A percentile compares a stretch with the other conserved stretches of the same genome.
These are phyloP conservation scores for Cryptosula pallasiana DNA, from an alignment of 2,888 invertebrate genomes.

Conservation along the genomic window DNA sequence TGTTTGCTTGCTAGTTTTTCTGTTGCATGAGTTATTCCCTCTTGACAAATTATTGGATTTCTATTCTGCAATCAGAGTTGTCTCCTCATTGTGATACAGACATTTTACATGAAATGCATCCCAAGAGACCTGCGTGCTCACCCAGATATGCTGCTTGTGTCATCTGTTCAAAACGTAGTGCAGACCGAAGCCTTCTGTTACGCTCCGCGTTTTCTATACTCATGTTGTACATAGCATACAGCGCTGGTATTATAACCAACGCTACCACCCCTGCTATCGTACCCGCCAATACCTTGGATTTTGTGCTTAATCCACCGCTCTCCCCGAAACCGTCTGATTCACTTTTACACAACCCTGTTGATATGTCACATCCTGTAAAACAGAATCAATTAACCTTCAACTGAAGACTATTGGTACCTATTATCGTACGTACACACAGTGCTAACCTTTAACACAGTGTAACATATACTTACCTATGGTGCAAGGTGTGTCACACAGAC, in stretches of 20 bases:
- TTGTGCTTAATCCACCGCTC: neutral
- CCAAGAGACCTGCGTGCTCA: too few relatives aligned
- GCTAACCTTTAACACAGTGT: too few relatives aligned
- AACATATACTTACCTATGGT: conserved; percentile 7
- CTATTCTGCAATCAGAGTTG: too few relatives aligned
- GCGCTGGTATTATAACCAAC: conserved; percentile 3
- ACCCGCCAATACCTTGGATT: neutral
- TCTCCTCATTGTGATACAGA: too few relatives aligned
- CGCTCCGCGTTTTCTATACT: neutral
- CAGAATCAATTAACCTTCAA: too few relatives aligned
- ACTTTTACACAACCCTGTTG: neutral
- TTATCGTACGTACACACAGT: too few relatives aligned
- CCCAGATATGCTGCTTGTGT: conserved; percentile 14
- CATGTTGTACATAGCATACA: conserved; percentile 21
- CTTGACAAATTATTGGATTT: too few relatives aligned
- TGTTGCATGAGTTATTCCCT: too few relatives aligned
- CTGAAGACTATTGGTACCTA: too few relatives aligned
- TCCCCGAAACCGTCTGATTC: neutral
- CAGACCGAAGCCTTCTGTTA: neutral
- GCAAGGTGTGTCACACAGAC: neutral
- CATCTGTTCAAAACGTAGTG: neutral
- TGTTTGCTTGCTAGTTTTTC: too few relatives aligned
- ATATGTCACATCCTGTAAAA: conserved; percentile 14
- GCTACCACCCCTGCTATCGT: neutral
- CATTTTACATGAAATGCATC: too few relatives aligned